Conservation (phyloP, 2,113 vertebrate species). For the Spheniscus mendiculus region DNA sequence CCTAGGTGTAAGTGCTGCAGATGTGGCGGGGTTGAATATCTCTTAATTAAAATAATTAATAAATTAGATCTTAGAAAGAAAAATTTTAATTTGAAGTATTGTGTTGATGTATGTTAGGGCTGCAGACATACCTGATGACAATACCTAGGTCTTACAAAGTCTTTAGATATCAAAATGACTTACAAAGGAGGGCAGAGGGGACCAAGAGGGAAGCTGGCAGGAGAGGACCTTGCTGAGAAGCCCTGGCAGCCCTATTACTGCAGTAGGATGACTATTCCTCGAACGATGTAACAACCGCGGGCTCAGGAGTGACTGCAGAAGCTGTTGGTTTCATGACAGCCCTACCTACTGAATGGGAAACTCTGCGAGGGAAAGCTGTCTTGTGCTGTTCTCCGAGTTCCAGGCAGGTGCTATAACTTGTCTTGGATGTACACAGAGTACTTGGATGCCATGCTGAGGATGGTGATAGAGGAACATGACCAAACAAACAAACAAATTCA, state of each 20-base stretch:
- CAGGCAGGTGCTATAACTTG: neutral
- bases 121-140: neutral
- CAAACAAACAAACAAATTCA: neutral
- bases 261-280: neutral
- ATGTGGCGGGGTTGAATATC: neutral
- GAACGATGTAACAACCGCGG: rapidly evolving
- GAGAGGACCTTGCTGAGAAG: neutral
- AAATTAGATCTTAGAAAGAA: neutral
- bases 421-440: neutral
- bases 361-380: neutral
- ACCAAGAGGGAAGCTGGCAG: neutral
- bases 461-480: neutral
- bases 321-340: neutral
- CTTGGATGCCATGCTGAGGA: neutral
- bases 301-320: neutral
- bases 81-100: neutral
- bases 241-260: neutral
- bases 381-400: neutral
- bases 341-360: neutral
- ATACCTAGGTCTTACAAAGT: neutral
- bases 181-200: neutral
- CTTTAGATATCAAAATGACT: neutral
- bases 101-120: neutral
- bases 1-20: neutral
- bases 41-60: neutral